Conservation (phyloP, 64 coral and sea anemone species). For the Montipora sp. region DNA sequence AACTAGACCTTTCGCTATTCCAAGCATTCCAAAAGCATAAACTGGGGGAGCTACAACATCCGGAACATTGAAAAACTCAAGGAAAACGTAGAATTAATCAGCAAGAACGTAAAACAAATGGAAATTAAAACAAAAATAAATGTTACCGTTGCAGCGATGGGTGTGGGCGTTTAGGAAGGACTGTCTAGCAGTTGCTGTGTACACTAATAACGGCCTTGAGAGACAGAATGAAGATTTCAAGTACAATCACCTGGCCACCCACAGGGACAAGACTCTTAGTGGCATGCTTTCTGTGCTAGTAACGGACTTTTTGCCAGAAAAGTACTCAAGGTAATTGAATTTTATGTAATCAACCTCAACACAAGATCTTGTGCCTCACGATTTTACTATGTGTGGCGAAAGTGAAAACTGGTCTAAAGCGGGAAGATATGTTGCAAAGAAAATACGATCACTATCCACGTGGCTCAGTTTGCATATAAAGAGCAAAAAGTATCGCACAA, state of each 20-base stretch:
- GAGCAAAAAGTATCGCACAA: no score
- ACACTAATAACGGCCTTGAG: conserved; percentile 42
- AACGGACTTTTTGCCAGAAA: conserved; percentile 41
- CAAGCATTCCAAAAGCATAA: no score
- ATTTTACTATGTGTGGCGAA: background rate
- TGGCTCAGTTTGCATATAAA: no score
- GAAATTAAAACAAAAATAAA: background rate
- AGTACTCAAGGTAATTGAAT: conserved; percentile 29
- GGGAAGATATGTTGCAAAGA: no score
- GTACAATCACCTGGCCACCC: background rate
- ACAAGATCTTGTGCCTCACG: background rate
- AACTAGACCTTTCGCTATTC: no score
- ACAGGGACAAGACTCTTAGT: conserved; percentile 59
- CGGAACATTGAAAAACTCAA: no score
- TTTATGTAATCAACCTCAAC: background rate
- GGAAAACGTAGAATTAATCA: no score
- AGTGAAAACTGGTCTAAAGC: background rate
- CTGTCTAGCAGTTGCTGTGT: conserved; percentile 17
- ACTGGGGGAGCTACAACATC: no score
- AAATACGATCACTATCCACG: no score
- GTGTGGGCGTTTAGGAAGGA: conserved; percentile 36
- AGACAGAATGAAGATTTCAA: conserved; percentile 51
- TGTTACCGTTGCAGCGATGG: conserved; percentile 30
- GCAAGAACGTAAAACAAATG: background rate
- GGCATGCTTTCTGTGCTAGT: conserved; percentile 58